Evolutionary conservation across 2,797 vertebrate genomes (phyloP).

Genomic region (Eupleurogrammus muticus): DNA sequence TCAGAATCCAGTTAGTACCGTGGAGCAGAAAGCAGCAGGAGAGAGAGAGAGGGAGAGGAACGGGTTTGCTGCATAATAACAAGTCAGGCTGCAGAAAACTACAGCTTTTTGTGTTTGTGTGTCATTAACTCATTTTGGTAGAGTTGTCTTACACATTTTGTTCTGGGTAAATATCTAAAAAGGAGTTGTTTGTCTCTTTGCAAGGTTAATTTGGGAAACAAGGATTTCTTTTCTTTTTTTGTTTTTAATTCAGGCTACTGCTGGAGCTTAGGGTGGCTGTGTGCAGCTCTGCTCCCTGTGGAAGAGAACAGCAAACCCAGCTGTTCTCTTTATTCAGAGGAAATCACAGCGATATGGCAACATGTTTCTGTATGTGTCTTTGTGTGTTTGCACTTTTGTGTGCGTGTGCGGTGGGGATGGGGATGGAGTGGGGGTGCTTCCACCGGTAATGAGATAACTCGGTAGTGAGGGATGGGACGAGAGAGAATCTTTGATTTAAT

Average conservation of each 20-base stretch:
- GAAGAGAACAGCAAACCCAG: conserved; percentile 6
- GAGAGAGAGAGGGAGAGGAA: conserved; percentile 17
- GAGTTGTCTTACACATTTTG: not conserved
- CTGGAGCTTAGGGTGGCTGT: not conserved
- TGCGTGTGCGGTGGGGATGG: conserved; percentile 1
- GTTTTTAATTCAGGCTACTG: no score
- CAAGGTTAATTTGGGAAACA: not conserved
- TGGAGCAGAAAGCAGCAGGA: conserved; percentile 10
- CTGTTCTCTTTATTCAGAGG: conserved; percentile 19
- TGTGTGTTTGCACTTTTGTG: not conserved
- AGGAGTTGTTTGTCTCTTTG: not conserved
- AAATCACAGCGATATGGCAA: not conserved
- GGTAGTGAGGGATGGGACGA: conserved; percentile 1
- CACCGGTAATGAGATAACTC: conserved; percentile 40
- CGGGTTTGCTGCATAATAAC: conserved; percentile 58
- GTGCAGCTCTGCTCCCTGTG: not conserved
- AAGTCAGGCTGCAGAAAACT: conserved; percentile 32
- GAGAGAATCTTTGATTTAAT: conserved; percentile 42
- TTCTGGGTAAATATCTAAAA: not conserved
- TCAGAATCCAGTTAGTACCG: conserved; percentile 10
- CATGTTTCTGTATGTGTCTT: not conserved
- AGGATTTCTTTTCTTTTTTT: no score
- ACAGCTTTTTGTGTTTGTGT: conserved; percentile 19
- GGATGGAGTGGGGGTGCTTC: conserved; percentile 14
- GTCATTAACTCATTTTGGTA: not conserved